phyloP scores from a whole-genome alignment of 2,797 vertebrate genomes.

The Coilia nasus region DNA sequence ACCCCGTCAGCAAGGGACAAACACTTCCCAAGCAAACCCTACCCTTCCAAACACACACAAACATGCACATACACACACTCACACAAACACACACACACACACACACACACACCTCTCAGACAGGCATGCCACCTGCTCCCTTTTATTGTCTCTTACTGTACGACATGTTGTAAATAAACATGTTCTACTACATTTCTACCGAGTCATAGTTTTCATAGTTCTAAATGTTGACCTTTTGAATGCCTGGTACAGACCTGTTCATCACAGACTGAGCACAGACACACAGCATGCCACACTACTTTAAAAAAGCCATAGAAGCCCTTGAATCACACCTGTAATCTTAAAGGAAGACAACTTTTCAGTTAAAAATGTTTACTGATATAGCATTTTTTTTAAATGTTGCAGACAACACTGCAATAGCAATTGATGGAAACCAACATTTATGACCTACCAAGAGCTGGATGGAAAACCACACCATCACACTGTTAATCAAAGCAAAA shows the following conservation, averaged over 20 bases:
- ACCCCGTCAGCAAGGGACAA: slow-evolving; percentile 58
- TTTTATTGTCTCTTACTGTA: neutral
- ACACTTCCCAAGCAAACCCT: neutral
- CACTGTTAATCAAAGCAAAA: too few relatives aligned
- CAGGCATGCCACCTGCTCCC: neutral
- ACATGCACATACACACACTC: neutral
- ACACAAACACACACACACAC: neutral
- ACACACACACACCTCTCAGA: neutral
- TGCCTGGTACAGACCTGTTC: neutral
- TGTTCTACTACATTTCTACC: neutral
- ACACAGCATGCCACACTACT: neutral
- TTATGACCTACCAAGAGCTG: too few relatives aligned
- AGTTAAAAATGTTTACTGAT: too few relatives aligned
- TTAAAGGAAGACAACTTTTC: too few relatives aligned
- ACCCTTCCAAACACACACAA: neutral
- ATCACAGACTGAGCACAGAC: neutral
- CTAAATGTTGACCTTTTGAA: neutral
- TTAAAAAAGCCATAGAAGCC: too few relatives aligned
- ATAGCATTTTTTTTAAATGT: too few relatives aligned
- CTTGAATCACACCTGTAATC: too few relatives aligned
- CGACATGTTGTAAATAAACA: too few relatives aligned
- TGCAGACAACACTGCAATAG: too few relatives aligned
- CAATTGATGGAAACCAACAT: too few relatives aligned
- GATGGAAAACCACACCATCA: too few relatives aligned
- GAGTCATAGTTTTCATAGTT: neutral